These are phyloP conservation scores for Standfussiana lucernea DNA, from an alignment of 2,888 invertebrate species.

Conservation along the genomic window DNA sequence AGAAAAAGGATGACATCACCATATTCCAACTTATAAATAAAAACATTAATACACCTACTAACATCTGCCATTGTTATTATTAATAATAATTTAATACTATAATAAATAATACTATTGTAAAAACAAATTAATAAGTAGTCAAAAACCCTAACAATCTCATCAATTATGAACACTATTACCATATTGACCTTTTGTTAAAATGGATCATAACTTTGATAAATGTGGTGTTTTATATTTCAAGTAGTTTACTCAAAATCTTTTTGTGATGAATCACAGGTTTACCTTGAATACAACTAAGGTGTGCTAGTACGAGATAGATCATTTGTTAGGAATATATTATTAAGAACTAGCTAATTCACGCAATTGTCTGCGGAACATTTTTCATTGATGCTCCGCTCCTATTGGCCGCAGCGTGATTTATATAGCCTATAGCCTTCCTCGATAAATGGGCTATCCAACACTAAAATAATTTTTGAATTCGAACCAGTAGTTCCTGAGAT, in stretches of 20 bases:
- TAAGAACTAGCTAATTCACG: too few species aligned
- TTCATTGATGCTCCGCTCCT: too few species aligned
- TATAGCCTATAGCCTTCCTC: too few species aligned
- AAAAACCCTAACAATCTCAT: constrained; percentile 17
- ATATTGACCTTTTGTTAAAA: constrained; percentile 39
- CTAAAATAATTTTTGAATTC: too few species aligned
- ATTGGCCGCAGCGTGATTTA: too few species aligned
- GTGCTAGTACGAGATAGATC: background rate
- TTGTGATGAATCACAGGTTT: constrained; percentile 1
- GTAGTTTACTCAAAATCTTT: constrained; percentile 9
- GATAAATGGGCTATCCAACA: too few species aligned
- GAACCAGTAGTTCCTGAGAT: too few species aligned
- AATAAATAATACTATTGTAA: background rate
- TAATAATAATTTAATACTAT: background rate
- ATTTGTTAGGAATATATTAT: background rate
- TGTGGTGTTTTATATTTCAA: constrained; percentile 26
- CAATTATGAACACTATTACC: constrained; percentile 12
- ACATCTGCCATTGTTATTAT: constrained; percentile 1
- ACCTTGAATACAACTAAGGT: background rate
- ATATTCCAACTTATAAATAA: background rate
- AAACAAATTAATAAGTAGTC: background rate
- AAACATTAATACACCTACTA: constrained; percentile 1
- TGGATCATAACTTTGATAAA: constrained; percentile 29
- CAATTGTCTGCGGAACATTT: too few species aligned
- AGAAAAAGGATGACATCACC: background rate